These are phyloP conservation scores for Corythoichthys haematopterus DNA, from an alignment of 2,113 vertebrate species.

Conservation along the genomic window DNA sequence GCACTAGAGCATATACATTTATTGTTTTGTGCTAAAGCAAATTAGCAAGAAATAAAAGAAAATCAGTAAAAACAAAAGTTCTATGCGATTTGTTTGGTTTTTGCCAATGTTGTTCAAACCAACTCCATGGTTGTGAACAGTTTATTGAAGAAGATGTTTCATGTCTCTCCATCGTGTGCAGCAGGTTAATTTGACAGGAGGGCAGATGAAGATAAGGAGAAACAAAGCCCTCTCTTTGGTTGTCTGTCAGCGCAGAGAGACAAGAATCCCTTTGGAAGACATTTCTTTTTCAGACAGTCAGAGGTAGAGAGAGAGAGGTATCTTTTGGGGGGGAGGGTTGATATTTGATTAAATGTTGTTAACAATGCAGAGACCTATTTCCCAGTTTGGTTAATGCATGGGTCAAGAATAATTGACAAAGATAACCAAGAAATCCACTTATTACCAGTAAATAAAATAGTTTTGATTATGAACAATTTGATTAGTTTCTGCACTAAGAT, in stretches of 20 bases:
- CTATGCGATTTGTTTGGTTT: background rate
- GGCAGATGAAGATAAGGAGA: constrained; percentile 77
- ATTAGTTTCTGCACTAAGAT: background rate
- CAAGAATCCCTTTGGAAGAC: constrained; percentile 55
- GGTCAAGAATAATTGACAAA: constrained; percentile 19
- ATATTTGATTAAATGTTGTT: constrained; percentile 78
- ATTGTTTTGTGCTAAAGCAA: constrained; percentile 53
- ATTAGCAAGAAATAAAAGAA: constrained; percentile 56
- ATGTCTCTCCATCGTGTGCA: constrained; percentile 68
- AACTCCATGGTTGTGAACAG: constrained; percentile 6
- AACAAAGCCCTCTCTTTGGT: constrained; percentile 76
- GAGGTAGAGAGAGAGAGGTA: constrained; percentile 58
- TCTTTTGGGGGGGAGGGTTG: constrained; percentile 71
- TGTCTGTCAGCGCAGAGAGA: constrained; percentile 64
- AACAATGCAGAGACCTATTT: constrained; percentile 65
- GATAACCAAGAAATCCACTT: constrained; percentile 17
- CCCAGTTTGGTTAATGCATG: constrained; percentile 25
- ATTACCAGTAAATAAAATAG: background rate
- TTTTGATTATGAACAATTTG: background rate
- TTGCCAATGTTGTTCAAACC: background rate
- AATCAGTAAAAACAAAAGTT: background rate
- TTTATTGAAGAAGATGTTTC: constrained; percentile 12
- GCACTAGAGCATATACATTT: constrained; percentile 42
- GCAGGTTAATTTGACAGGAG: constrained; percentile 68
- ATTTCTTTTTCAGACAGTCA: constrained; percentile 71